Evolutionary conservation across 1,140 invertebrate species (phyloP).

Genomic region (Lepidurus couesii): DNA sequence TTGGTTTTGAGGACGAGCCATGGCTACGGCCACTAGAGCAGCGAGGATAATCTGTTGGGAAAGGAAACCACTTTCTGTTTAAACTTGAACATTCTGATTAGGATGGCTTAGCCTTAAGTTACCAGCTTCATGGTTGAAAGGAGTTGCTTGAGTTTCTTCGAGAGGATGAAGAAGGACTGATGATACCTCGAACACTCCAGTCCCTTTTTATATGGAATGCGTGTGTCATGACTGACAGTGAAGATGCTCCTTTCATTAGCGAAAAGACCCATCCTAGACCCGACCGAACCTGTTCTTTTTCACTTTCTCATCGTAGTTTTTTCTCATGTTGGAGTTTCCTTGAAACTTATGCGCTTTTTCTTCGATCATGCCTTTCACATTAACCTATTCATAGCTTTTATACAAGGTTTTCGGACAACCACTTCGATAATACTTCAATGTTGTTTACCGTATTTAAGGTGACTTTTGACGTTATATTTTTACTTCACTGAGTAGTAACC

Average conservation of each 20-base stretch:
- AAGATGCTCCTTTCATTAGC: not conserved
- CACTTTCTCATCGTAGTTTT: not conserved
- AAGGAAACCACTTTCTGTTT: not conserved
- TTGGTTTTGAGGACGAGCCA: slow-evolving; percentile 39
- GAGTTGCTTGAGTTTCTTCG: not conserved
- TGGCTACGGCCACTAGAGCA: slow-evolving; percentile 27
- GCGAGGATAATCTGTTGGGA: slow-evolving; percentile 24
- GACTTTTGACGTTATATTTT: too few relatives aligned
- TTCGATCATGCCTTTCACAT: not conserved
- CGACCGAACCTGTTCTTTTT: not conserved
- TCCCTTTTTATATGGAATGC: not conserved
- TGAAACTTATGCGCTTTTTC: not conserved
- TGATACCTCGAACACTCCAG: not conserved
- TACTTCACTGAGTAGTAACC: too few relatives aligned
- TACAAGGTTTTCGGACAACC: too few relatives aligned
- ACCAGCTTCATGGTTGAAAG: not conserved
- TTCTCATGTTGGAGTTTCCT: not conserved
- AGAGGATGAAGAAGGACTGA: not conserved
- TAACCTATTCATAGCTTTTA: not conserved
- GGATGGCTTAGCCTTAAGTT: not conserved
- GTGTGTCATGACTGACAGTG: not conserved
- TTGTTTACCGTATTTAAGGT: too few relatives aligned
- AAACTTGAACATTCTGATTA: too few relatives aligned
- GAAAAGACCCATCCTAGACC: not conserved
- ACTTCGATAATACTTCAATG: too few relatives aligned